Evolutionary conservation across 92 coral and sea anemone genomes (phyloP), one percentile per base, ranked within the genome.

Genomic region (Zoanthus solanderi): DNA sequence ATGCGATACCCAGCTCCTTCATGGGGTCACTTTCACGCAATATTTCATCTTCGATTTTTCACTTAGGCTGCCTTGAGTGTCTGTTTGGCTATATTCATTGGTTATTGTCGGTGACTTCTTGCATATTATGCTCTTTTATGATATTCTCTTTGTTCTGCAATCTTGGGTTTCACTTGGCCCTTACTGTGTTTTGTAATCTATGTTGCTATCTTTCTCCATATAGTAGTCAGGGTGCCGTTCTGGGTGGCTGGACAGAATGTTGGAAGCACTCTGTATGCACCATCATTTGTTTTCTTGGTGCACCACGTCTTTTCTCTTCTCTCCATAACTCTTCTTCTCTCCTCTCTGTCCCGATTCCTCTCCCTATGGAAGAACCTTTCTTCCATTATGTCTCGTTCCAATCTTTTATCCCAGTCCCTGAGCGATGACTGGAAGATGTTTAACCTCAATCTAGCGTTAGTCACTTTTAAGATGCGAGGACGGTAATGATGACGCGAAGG

Each of bases 1-100:
- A 69, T 69, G 31, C 42, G 4, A 37, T 37, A 37, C 4, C 42
- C 42, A 37, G 42, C 42, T 37, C 4, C 42, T 37, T 4, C 42
- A 4, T 37, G 4, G 42, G 0, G 42, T 37, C 4, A 37, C 42
- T 0, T 37, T 37, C 4, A 37, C 42, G 42, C 75, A 69, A 31
- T 68, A n/a, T 29, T 68, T 68, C 73, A 68, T 68, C 32, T 68
- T 68, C 9, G 32, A 68, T 31, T 69, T 69, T 69, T 13, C 75
- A 69, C 75, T n/a, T n/a, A n/a, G 42, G 13, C 3, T 1, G 30
- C 42, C 58, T 69, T 4, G 37, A n/a, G 11, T 12, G 75, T 69
- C 75, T 42, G 3, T 69, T 4, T 4, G 4, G 42, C 2, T 37
- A 0, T 37, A 37, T 37, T 37, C 23, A 23, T 23, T 23, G 23